These are phyloP conservation scores for Macheiramphus alcinus DNA, from an alignment of 2,113 vertebrate species.

Conservation along the genomic window DNA sequence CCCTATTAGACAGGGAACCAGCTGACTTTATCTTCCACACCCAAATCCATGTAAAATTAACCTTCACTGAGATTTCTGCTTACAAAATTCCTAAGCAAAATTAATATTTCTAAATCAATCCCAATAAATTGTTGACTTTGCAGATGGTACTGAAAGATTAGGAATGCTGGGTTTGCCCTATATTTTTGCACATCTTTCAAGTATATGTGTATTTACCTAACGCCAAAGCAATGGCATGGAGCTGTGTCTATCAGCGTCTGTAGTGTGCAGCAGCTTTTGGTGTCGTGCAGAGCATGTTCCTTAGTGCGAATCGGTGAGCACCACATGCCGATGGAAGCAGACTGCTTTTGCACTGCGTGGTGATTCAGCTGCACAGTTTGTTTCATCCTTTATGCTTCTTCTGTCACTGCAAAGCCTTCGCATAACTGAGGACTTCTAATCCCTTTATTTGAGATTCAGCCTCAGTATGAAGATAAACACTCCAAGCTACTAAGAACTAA, in stretches of 20 bases:
- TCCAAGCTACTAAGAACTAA: neutral
- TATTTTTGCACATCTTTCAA: neutral
- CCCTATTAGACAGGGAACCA: neutral
- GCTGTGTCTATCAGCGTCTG: neutral
- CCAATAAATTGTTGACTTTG: neutral
- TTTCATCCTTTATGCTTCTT: neutral
- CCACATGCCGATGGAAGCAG: rapidly evolving
- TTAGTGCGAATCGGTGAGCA: neutral
- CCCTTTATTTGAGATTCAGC: neutral
- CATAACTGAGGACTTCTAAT: neutral
- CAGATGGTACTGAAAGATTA: neutral
- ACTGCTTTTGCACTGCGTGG: neutral
- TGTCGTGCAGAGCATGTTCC: neutral
- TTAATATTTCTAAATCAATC: neutral
- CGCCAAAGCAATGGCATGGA: rapidly evolving
- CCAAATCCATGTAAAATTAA: neutral
- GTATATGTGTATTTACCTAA: neutral
- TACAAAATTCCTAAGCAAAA: neutral
- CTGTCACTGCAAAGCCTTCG: neutral
- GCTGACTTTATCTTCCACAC: neutral
- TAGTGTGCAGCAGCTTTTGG: neutral
- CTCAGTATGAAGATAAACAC: neutral
- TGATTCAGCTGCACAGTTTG: neutral
- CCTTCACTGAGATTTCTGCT: neutral
- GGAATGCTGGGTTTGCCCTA: neutral